Conservation (phyloP, 2,888 invertebrate species). For the Diloba caeruleocephala region DNA sequence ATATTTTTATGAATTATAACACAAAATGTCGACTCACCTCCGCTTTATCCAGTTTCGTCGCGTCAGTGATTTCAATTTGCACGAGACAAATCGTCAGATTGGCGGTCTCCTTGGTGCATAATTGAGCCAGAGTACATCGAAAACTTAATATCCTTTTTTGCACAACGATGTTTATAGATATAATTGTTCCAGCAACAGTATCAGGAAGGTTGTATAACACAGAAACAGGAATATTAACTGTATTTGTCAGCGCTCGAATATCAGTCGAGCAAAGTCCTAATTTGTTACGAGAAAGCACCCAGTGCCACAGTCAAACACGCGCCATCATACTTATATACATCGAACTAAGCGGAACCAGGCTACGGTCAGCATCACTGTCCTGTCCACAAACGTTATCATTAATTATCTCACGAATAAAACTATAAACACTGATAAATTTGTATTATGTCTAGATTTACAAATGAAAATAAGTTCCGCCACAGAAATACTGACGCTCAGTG, state of each 20-base stretch:
- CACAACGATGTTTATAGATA: conserved; percentile 55
- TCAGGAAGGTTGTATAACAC: conserved; percentile 56
- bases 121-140: conserved; percentile 66
- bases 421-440: conserved; percentile 49
- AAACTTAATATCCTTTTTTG: conserved; percentile 84
- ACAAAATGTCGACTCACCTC: conserved; percentile 62
- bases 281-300: conserved; percentile 78
- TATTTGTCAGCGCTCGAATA: conserved; percentile 67
- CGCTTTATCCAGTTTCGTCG: conserved; percentile 57
- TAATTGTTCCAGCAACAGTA: conserved; percentile 54
- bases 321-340: conserved; percentile 76
- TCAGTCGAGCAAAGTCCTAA: conserved; percentile 76
- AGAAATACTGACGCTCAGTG: conserved; percentile 65
- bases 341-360: conserved; percentile 49
- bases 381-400: conserved; percentile 45
- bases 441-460: conserved; percentile 59
- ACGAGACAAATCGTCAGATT: conserved; percentile 65
- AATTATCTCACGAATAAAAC: conserved; percentile 57
- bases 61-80: conserved; percentile 68
- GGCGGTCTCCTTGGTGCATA: conserved; percentile 64
- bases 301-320: conserved; percentile 77
- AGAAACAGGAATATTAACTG: conserved; percentile 70
- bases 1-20: conserved; percentile 69
- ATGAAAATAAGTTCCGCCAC: conserved; percentile 76
- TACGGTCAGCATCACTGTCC: conserved; percentile 38